Evolutionary conservation across 2,888 invertebrate species (phyloP), one percentile per base, ranked within the genome.

Genomic region (Arctia plantaginis): DNA sequence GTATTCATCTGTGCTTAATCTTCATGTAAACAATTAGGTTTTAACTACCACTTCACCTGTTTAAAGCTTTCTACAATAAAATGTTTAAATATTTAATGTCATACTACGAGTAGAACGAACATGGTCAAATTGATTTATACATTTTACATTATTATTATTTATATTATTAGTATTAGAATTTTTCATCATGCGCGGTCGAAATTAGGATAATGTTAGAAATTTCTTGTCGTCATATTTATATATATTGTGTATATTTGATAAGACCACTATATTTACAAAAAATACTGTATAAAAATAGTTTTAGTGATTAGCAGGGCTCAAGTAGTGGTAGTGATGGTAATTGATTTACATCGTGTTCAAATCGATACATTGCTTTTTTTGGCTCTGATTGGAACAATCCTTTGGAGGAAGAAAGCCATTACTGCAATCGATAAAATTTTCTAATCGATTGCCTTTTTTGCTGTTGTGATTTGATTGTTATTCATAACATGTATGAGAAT

Each of bases 391-490:
- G 62, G 18, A 6, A 30, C 30, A 4, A 30, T 62, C 18, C 62
- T 30, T 7, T 18, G 18, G 7, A 7, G 62, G 8, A 68, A 18
- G 27, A 44, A 41, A 35, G 59, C 39, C 47, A 70, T 71, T 47
- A 10, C 8, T 66, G 68, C 66, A 68, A 69, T 74, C 71, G 67
- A 74, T 71, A 44, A 71, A 71, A 69, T 76, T 83, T 84, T 84
- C 82, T 83, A 85, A 88, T 88, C 83, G 87, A 85, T 85, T 82
- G 80, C 84, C 86, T 86, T 85, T 80, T 85, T 78, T 75, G 79
- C 77, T 69, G 74, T 77, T 80, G 82, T 82, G 80, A 82, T 81
- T 79, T 78, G 80, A 83, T 90, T 90, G 76, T 69, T 75, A 91
- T 90, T 88, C 91, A 73, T 39, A 30, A 20, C 81, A 81, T 85